phyloP scores from a whole-genome alignment of 1,140 invertebrate species.

The Drosophila sproati region DNA sequence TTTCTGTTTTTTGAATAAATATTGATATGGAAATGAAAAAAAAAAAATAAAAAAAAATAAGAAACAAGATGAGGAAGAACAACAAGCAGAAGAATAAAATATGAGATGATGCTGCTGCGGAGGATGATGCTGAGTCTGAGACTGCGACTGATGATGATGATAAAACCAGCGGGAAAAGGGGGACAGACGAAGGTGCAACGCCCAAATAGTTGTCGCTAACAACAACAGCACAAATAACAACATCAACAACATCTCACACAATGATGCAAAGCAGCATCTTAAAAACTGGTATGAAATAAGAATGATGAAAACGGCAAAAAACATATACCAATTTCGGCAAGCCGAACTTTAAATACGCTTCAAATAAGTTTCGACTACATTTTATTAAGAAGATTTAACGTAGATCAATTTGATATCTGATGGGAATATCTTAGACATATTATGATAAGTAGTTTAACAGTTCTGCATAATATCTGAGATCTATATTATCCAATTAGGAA shows the following conservation, averaged over 20 bases:
- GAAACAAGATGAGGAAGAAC: neutral
- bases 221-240: neutral
- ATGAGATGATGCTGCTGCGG: constrained; percentile 21
- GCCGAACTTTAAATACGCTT: constrained; percentile 18
- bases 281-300: constrained; percentile 7
- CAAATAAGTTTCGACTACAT: neutral
- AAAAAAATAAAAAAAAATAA: neutral
- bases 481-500: no score
- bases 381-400: no score
- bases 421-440: no score
- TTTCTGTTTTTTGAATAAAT: constrained; percentile 42
- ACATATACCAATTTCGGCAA: neutral
- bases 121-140: neutral
- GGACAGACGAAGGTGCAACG: constrained; percentile 39
- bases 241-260: neutral
- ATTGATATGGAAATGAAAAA: constrained; percentile 55
- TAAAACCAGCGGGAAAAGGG: neutral
- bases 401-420: no score
- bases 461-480: no score
- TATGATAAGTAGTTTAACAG: no score
- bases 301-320: neutral
- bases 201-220: constrained; percentile 56
- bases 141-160: constrained; percentile 13
- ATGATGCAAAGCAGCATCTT: constrained; percentile 15
- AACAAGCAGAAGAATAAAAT: constrained; percentile 20